These are phyloP conservation scores for Myripristis murdjan DNA, from an alignment of 2,797 vertebrate species.

Conservation along the genomic window DNA sequence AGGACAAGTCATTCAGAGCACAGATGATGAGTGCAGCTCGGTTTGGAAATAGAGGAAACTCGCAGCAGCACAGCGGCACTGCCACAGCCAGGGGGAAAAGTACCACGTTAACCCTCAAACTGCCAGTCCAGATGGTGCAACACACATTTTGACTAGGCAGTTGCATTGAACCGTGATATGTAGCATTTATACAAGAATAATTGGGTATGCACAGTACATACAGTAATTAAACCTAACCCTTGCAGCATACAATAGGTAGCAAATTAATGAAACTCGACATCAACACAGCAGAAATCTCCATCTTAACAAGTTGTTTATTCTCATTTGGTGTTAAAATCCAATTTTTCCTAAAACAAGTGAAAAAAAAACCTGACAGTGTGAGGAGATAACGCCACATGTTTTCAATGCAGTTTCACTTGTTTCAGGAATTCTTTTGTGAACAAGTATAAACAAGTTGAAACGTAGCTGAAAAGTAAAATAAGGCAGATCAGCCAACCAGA, in stretches of 20 bases:
- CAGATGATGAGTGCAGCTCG: constrained; percentile 63
- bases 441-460: no score
- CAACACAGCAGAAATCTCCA: no score
- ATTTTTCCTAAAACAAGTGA: no score
- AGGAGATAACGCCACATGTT: no score
- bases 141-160: not conserved
- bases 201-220: constrained; percentile 15
- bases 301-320: no score
- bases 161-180: constrained; percentile 6
- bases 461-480: no score
- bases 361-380: no score
- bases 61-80: constrained; percentile 29
- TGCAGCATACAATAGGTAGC: constrained; percentile 20
- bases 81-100: not conserved
- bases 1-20: constrained; percentile 72
- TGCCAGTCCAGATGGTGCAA: constrained; percentile 11
- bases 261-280: constrained; percentile 16
- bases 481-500: no score
- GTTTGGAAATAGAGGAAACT: constrained; percentile 60
- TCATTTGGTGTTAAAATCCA: no score
- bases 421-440: no score
- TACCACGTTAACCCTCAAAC: constrained; percentile 30
- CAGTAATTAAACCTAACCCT: constrained; percentile 27
- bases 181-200: constrained; percentile 48
- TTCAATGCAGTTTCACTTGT: no score